Percentiles rank a stretch among this genome's conserved stretches.
Conservation (phyloP, 2,113 vertebrate genomes). For the Chitala chitala region DNA sequence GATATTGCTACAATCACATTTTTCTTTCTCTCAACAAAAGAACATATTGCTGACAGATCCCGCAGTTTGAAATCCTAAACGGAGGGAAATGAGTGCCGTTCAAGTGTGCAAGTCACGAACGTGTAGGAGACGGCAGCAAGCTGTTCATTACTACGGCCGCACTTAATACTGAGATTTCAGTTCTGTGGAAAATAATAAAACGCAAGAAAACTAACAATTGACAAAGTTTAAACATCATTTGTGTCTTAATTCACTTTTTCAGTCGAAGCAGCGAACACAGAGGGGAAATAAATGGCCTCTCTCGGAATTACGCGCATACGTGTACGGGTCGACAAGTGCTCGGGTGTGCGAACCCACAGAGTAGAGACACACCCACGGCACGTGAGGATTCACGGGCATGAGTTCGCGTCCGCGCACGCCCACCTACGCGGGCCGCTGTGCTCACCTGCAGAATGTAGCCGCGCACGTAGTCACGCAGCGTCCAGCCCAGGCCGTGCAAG, state of each 20-base stretch:
- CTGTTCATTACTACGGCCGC: no score
- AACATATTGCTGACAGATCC: conserved; percentile 48
- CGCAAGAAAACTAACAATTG: no score
- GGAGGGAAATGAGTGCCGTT: no score
- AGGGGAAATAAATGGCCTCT: no score
- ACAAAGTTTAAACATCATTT: no score
- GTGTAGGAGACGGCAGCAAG: no score
- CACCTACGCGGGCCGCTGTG: neutral
- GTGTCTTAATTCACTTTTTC: no score
- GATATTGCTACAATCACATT: conserved; percentile 31
- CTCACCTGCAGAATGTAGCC: conserved; percentile 87
- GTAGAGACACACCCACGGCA: neutral
- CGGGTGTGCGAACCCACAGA: neutral
- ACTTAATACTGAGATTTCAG: no score
- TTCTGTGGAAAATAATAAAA: no score
- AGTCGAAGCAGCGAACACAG: neutral
- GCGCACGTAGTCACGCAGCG: conserved; percentile 78
- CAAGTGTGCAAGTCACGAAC: no score
- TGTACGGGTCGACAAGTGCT: no score
- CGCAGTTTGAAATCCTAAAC: conserved; percentile 13
- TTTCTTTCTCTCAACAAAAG: conserved; percentile 10
- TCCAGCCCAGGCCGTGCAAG: conserved; percentile 80
- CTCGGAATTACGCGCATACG: no score
- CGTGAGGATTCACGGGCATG: neutral
- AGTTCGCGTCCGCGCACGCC: neutral